Base-by-base conservation (phyloP, 2,888 invertebrate species). In the Gortyna flavago region DNA sequence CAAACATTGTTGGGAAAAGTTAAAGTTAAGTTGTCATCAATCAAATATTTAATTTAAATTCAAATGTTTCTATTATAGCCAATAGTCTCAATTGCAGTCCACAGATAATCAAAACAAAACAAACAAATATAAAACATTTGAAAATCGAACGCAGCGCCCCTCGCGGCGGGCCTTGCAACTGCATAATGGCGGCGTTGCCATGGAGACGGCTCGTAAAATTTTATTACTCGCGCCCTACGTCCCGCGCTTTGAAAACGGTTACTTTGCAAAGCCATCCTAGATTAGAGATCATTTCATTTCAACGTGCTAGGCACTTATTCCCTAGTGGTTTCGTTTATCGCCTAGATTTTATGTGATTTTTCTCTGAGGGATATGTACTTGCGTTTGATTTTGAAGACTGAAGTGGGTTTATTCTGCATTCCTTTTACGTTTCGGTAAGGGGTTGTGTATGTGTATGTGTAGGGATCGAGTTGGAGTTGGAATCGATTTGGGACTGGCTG, bases 141-240 rank as follows among this genome's bases (percentile, higher is more conserved):
- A 80, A 84, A 79, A 86, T 86, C 84, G 80, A 84, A 79, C 64
- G 66, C 80, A 88, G 92, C 91, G 91, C 91, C 87, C 83, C 86
- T 84, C 68, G 83, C 88, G 91, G 83, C 86, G 83, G 72, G 79
- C 79, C 79, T 84, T 83, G 91, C 80, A 91, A 93, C 92, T 91
- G 90, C 81, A 85, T 85, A 92, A 95, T 94, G 95, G 95, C 95
- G 91, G 91, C 92, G 96, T 95, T 91, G 93, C 93, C 91, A 95
- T 94, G 92, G 91, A 88, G 85, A 95, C 95, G 79, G 91, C 70
- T 95, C 95, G 93, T 96, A 96, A 96, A 96, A 96, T 96, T 96
- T 96, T 95, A 96, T 93, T 92, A 90, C 93, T 68, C 91, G 91
- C 93, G 90, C 94, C 93, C 94, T 93, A 76, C 89, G 87, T 87